Conservation (phyloP, 2,797 vertebrate genomes). For the Rhynchonycteris naso region DNA sequence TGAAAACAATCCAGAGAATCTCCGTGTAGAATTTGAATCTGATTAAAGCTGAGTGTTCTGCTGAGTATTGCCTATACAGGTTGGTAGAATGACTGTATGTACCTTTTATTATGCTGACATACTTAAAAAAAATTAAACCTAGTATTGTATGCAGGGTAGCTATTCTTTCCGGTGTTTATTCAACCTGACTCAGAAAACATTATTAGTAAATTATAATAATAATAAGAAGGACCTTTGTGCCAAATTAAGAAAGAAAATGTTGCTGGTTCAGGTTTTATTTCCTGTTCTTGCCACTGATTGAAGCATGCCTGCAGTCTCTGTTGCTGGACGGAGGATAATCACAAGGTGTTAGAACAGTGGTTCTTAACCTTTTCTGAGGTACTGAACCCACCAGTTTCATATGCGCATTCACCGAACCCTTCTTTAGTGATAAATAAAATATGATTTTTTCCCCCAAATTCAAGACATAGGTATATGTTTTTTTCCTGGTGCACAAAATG, state of each 20-base stretch:
- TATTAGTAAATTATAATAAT: slow-evolving; percentile 78
- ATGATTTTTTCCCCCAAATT: too few species aligned
- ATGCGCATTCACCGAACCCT: too few species aligned
- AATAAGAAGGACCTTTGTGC: slow-evolving; percentile 88
- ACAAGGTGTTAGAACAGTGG: slow-evolving; percentile 71
- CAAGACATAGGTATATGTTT: too few species aligned
- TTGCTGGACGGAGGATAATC: slow-evolving; percentile 80
- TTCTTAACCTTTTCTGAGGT: too few species aligned
- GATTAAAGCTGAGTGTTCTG: slow-evolving; percentile 28
- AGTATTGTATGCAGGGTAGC: slow-evolving; percentile 84
- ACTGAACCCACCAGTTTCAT: too few species aligned
- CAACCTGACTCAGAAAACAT: slow-evolving; percentile 87
- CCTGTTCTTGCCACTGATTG: slow-evolving; percentile 71
- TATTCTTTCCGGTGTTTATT: slow-evolving; percentile 88
- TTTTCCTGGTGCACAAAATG: too few species aligned
- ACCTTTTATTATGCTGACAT: slow-evolving; percentile 81
- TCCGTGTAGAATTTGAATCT: slow-evolving; percentile 44
- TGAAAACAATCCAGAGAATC: slow-evolving; percentile 57
- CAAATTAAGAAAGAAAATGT: slow-evolving; percentile 85
- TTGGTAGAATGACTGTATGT: slow-evolving; percentile 86
- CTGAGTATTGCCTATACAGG: slow-evolving; percentile 18
- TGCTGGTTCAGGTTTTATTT: slow-evolving; percentile 84
- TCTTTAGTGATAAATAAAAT: too few species aligned
- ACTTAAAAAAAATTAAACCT: slow-evolving; percentile 76
- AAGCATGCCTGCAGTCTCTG: slow-evolving; percentile 83